phyloP scores from a whole-genome alignment of 2,113 vertebrate genomes.

The Mormyrus lacerda region DNA sequence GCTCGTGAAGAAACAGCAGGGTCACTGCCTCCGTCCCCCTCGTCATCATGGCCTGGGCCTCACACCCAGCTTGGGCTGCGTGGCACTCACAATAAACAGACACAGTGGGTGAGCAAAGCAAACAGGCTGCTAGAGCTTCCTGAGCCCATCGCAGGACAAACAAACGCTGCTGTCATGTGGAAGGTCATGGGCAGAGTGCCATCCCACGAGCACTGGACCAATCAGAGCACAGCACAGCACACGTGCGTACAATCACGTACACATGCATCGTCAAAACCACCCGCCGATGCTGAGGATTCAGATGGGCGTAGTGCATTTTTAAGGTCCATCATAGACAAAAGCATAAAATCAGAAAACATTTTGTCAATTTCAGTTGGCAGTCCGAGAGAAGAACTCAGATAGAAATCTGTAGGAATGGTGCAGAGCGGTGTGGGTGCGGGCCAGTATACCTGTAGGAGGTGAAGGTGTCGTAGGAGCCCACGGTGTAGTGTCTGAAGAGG shows the following conservation, averaged over 20 bases:
- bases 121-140: background rate
- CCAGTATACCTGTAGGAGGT: constrained; percentile 72
- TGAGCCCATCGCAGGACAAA: background rate
- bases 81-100: background rate
- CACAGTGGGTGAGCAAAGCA: background rate
- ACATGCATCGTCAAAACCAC: background rate
- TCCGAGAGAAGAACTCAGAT: background rate
- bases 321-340: background rate
- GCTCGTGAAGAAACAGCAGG: background rate
- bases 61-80: background rate
- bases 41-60: background rate
- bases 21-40: background rate
- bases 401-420: background rate
- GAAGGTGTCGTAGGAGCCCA: constrained; percentile 80
- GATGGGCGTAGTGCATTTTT: background rate
- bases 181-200: background rate
- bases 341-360: background rate
- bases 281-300: background rate
- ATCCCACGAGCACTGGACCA: background rate
- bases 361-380: background rate
- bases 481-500: constrained; percentile 82
- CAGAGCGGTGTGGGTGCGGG: background rate
- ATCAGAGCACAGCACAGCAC: background rate
- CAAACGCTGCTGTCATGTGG: background rate
- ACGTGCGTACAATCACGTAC: background rate